Percentiles rank a stretch among this genome's conserved stretches.
Evolutionary conservation across 2,888 invertebrate species (phyloP).

Genomic region (Pediacus dermestoides): DNA sequence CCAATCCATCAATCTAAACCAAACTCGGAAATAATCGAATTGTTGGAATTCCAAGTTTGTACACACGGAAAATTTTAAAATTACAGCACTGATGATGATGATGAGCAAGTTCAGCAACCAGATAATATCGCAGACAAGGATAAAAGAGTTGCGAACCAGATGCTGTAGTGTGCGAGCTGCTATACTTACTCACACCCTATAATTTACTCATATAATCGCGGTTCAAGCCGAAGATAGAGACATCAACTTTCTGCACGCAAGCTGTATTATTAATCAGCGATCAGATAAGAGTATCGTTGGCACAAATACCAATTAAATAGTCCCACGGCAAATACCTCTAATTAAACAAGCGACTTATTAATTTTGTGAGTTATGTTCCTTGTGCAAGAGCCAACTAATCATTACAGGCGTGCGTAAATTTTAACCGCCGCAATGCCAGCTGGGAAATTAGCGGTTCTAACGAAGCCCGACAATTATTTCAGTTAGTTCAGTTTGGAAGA

Average conservation of each 20-base stretch:
- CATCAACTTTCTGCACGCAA: conserved; percentile 27
- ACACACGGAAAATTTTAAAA: too few species aligned
- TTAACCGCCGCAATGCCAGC: conserved; percentile 14
- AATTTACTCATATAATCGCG: conserved; percentile 27
- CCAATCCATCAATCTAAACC: too few species aligned
- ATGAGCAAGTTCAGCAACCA: conserved; percentile 9
- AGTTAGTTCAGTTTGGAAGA: too few species aligned
- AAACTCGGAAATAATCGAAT: too few species aligned
- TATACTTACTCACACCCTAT: conserved; percentile 22
- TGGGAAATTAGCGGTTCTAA: conserved; percentile 21
- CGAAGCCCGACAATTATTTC: conserved; percentile 16
- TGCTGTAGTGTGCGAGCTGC: conserved; percentile 10
- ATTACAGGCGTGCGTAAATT: conserved; percentile 15
- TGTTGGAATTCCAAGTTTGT: too few species aligned
- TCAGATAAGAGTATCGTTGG: conserved; percentile 31
- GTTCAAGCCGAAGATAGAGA: conserved; percentile 30
- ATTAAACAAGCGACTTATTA: conserved; percentile 29
- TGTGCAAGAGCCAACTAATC: conserved; percentile 21
- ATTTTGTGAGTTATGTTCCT: conserved; percentile 20
- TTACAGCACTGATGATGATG: too few species aligned
- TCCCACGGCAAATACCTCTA: conserved; percentile 29
- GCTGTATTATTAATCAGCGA: conserved; percentile 30
- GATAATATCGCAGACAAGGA: conserved; percentile 2
- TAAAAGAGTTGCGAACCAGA: conserved; percentile 11
- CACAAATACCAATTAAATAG: conserved; percentile 31